phyloP scores from a whole-genome alignment of 2,888 invertebrate species.

The Clivina fossor region DNA sequence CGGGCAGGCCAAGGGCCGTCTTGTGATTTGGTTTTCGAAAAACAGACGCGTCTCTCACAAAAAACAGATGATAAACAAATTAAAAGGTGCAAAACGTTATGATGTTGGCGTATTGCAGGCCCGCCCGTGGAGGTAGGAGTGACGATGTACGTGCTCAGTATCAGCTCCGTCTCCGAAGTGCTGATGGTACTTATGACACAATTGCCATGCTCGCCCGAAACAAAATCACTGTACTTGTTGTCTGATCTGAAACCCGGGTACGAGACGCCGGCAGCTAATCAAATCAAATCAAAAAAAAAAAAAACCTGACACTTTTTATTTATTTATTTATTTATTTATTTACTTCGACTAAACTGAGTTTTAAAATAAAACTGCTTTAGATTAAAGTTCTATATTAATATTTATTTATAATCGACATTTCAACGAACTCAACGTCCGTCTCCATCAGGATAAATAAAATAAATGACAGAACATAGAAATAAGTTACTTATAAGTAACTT shows the following conservation, averaged over 20 bases:
- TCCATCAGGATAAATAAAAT: too few species aligned
- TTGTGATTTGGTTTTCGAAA: constrained; percentile 42
- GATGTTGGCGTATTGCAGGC: constrained; percentile 73
- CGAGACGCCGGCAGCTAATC: constrained; percentile 37
- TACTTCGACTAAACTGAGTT: constrained; percentile 1
- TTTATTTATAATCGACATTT: too few species aligned
- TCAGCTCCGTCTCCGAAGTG: constrained; percentile 97
- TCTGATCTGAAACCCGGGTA: constrained; percentile 40
- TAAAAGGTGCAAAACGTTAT: background rate
- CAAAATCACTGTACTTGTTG: constrained; percentile 42
- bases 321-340: too few species aligned
- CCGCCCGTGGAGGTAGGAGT: constrained; percentile 96
- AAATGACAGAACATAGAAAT: too few species aligned
- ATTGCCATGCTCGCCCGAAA: constrained; percentile 32
- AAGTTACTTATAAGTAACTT: too few species aligned
- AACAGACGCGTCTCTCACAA: background rate
- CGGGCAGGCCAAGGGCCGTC: constrained; percentile 42
- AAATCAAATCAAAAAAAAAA: constrained; percentile 27
- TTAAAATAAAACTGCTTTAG: too few species aligned
- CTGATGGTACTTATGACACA: constrained; percentile 74
- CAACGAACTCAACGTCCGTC: too few species aligned
- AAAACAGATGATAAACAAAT: constrained; percentile 4
- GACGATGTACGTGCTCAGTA: constrained; percentile 97
- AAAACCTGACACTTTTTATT: too few species aligned
- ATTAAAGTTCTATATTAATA: too few species aligned